Conservation (phyloP, 2,797 vertebrate genomes). For the Lophius americanus region DNA sequence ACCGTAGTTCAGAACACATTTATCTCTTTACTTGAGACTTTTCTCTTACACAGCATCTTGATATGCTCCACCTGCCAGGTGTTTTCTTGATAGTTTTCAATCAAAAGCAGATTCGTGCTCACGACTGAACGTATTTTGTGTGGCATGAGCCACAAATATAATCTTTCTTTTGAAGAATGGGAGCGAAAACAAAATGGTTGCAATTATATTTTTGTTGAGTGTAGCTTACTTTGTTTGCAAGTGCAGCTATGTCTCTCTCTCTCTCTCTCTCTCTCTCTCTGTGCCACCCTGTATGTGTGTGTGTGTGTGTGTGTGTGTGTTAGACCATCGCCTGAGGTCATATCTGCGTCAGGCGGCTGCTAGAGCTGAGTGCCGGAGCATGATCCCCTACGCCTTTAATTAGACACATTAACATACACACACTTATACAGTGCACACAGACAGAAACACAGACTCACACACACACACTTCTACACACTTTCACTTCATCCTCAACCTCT, state of each 20-base stretch:
- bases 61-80: too few species aligned
- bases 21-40: too few species aligned
- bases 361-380: constrained; percentile 74
- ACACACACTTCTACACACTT: constrained; percentile 44
- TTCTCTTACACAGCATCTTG: too few species aligned
- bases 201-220: not conserved
- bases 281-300: constrained; percentile 10
- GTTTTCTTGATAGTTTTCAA: too few species aligned
- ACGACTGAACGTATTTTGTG: too few species aligned
- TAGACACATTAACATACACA: constrained; percentile 85
- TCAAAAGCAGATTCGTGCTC: too few species aligned
- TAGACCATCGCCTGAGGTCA: constrained; percentile 80
- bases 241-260: constrained; percentile 20
- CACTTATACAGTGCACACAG: constrained; percentile 35
- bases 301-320: constrained; percentile 31
- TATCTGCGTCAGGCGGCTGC: constrained; percentile 76
- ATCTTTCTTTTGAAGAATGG: too few species aligned
- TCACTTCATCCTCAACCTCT: constrained; percentile 36
- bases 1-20: too few species aligned
- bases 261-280: constrained; percentile 17
- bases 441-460: constrained; percentile 23
- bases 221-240: constrained; percentile 37
- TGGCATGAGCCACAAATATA: too few species aligned
- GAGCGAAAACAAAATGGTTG: too few species aligned
- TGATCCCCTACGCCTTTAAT: constrained; percentile 83